Conservation (phyloP, 1,140 invertebrate genomes). For the Drosophila oshimai region DNA sequence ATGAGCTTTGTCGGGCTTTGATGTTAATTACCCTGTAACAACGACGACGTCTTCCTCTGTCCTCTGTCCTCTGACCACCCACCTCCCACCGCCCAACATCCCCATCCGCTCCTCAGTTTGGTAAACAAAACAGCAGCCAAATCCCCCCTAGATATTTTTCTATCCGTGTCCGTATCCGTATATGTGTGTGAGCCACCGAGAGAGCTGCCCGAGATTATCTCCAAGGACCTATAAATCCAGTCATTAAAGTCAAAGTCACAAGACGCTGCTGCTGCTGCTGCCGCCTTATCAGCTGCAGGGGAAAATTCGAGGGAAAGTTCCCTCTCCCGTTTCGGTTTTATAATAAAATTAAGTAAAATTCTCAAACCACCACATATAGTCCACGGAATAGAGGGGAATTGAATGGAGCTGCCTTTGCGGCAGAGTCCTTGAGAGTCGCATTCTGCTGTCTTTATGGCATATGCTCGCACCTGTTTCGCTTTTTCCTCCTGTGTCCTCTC, state of each 20-base stretch:
- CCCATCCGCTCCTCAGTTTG: constrained; percentile 5
- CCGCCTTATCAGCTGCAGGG: constrained; percentile 63
- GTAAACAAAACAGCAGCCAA: constrained; percentile 70
- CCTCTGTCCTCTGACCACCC: constrained; percentile 33
- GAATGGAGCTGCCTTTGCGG: constrained; percentile 22
- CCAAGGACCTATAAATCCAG: constrained; percentile 83
- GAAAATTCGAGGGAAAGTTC: constrained; percentile 7
- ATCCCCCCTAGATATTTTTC: constrained; percentile 1
- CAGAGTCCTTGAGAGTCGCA: not conserved
- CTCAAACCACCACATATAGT: constrained; percentile 12
- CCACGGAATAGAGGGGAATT: not conserved
- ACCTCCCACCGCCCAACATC: not conserved
- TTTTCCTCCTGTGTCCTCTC: too few relatives aligned
- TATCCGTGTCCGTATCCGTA: not conserved
- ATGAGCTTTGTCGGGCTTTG: constrained; percentile 80
- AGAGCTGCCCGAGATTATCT: constrained; percentile 80
- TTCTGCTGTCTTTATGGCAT: not conserved
- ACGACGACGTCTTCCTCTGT: constrained; percentile 48
- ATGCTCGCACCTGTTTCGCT: too few relatives aligned
- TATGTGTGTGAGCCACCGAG: constrained; percentile 28
- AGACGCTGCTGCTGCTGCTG: constrained; percentile 75
- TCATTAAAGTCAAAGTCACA: constrained; percentile 83
- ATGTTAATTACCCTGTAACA: constrained; percentile 82
- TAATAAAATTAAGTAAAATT: constrained; percentile 75
- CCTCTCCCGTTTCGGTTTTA: constrained; percentile 43